Base-by-base conservation (phyloP, 2,888 invertebrate species). In the Heterodera filipjevi region DNA sequence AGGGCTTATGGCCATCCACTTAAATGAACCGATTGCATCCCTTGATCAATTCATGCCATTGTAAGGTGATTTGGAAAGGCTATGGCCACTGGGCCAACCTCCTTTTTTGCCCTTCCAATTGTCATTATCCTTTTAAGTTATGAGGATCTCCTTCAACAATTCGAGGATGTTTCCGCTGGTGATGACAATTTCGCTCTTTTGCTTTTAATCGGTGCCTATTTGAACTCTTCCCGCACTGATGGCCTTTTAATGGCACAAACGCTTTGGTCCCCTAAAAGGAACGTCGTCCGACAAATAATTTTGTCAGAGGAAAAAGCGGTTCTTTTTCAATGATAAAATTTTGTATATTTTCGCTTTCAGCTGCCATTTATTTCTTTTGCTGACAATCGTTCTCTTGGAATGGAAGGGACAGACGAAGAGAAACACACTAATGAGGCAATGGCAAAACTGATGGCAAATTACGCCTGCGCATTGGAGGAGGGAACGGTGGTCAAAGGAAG, bases 31-130 rank as follows among this genome's bases (percentile, higher is more conserved):
- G 70, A 80, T 87, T 14, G 84, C 87, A 12, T 85, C 83, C 35
- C 78, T 86, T 27, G 88, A 88, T 71, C 84, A 86, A 8, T 88
- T 88, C 77, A 82, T 85, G 79, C 86, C 87, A 44, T 88, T 87
- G 85, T 87, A 49, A 77, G 83, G 78, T n/a, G n/a, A n/a, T n/a
- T n/a, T n/a, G n/a, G n/a, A n/a, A n/a, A n/a, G n/a, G n/a, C n/a
- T n/a, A n/a, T n/a, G n/a, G n/a, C n/a, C n/a, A n/a, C n/a, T n/a
- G n/a, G n/a, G n/a, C n/a, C n/a, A n/a, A n/a, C n/a, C n/a, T n/a
- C n/a, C n/a, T n/a, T n/a, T n/a, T n/a, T n/a, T n/a, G n/a, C n/a
- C n/a, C n/a, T n/a, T n/a, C n/a, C n/a, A n/a, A n/a, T n/a, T n/a
- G n/a, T n/a, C n/a, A n/a, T 71, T 71, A 71, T 32, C 59, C 46